phyloP scores from a whole-genome alignment of 1,140 invertebrate genomes.

The Artemia franciscana region DNA sequence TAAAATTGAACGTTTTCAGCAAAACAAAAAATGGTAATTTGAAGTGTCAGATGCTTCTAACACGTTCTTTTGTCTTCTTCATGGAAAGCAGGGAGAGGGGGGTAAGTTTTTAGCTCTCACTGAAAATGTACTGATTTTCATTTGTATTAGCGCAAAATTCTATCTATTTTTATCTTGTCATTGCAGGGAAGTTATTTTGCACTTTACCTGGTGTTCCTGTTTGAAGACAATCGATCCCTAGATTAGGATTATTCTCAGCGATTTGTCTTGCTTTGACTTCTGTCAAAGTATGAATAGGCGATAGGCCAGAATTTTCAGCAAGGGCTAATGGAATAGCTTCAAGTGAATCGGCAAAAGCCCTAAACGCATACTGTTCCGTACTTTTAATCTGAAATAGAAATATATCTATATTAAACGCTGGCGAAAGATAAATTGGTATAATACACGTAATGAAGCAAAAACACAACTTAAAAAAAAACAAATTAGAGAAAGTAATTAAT shows the following conservation, averaged over 20 bases:
- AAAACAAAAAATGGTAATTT: too few relatives aligned
- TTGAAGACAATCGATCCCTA: constrained; percentile 88
- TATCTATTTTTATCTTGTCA: background rate
- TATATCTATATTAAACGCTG: too few relatives aligned
- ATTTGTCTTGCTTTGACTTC: constrained; percentile 68
- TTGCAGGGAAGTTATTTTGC: background rate
- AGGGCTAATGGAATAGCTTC: constrained; percentile 84
- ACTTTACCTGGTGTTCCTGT: constrained; percentile 44
- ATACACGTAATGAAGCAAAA: too few relatives aligned
- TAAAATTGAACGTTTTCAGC: too few relatives aligned
- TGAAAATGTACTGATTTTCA: too few relatives aligned
- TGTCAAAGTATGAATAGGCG: constrained; percentile 73
- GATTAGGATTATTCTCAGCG: constrained; percentile 51
- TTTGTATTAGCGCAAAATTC: background rate
- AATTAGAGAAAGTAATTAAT: too few relatives aligned
- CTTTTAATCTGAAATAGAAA: constrained; percentile 40
- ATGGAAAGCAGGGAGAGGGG: too few relatives aligned
- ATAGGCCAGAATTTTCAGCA: constrained; percentile 86
- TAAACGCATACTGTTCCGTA: constrained; percentile 89
- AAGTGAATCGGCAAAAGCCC: constrained; percentile 82
- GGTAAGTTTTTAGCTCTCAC: too few relatives aligned
- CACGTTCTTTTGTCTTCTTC: too few relatives aligned
- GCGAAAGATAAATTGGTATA: too few relatives aligned
- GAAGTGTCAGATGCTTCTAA: too few relatives aligned
- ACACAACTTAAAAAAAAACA: too few relatives aligned